These are phyloP conservation scores for Agrypnia vestita DNA, from an alignment of 1,140 invertebrate species.

Conservation along the genomic window DNA sequence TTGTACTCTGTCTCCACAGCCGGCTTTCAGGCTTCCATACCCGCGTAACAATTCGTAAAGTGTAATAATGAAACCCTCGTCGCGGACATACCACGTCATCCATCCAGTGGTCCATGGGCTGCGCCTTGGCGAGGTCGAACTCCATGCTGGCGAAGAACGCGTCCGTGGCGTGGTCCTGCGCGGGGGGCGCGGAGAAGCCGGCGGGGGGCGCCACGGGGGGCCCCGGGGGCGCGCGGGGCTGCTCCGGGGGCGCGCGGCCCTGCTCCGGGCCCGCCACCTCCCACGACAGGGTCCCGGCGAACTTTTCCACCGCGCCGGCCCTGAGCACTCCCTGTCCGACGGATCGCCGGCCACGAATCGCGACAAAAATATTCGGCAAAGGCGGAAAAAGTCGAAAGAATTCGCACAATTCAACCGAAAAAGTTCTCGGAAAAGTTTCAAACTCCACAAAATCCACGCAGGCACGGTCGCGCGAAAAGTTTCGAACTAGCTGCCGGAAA, in stretches of 20 bases:
- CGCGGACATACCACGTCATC: slow-evolving; percentile 51
- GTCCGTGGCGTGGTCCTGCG: slow-evolving; percentile 19
- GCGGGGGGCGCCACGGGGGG: neutral
- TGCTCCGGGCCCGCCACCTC: slow-evolving; percentile 25
- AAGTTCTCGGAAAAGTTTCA: too few relatives aligned
- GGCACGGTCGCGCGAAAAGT: too few relatives aligned
- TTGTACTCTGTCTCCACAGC: too few relatives aligned
- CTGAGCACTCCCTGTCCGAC: too few relatives aligned
- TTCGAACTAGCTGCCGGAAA: too few relatives aligned
- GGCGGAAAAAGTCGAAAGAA: too few relatives aligned
- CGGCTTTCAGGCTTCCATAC: too few relatives aligned
- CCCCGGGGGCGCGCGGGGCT: neutral
- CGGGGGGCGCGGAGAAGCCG: neutral
- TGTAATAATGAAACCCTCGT: neutral
- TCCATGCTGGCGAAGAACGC: slow-evolving; percentile 50
- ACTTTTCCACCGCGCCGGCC: slow-evolving; percentile 29
- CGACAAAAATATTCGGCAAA: too few relatives aligned
- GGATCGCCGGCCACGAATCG: too few relatives aligned
- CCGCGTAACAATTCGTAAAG: too few relatives aligned
- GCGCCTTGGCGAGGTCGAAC: slow-evolving; percentile 49
- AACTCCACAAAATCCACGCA: too few relatives aligned
- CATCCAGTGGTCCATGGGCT: slow-evolving; percentile 58
- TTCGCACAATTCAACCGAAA: too few relatives aligned
- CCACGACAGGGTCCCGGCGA: slow-evolving; percentile 34
- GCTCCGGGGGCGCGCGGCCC: slow-evolving; percentile 1